Conservation (phyloP, 2,888 invertebrate species). For the Thysanoteuthis rhombus region DNA sequence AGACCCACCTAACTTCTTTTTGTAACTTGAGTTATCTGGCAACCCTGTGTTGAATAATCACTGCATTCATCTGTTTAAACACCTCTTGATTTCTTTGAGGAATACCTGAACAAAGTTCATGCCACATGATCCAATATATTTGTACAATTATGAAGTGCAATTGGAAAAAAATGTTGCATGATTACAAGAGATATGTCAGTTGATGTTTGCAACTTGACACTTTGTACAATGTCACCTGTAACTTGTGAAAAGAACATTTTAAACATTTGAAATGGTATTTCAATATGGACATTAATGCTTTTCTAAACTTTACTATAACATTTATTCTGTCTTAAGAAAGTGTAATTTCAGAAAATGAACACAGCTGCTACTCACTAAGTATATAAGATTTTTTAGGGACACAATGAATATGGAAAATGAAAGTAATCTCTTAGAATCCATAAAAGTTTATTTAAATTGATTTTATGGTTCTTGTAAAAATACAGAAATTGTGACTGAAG, state of each 20-base stretch:
- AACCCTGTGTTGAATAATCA: too few relatives aligned
- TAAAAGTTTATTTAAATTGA: background rate
- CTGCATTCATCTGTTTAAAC: background rate
- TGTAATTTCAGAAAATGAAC: background rate
- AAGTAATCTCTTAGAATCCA: background rate
- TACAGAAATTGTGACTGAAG: background rate
- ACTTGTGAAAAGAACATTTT: background rate
- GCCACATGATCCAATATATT: too few relatives aligned
- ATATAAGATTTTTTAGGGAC: background rate
- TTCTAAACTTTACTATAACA: background rate
- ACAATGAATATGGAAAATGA: background rate
- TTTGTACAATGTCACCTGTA: background rate
- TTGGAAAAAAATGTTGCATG: background rate
- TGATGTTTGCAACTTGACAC: background rate
- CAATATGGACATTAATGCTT: background rate
- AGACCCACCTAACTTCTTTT: too few relatives aligned
- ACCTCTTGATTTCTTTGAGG: too few relatives aligned
- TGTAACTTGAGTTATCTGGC: too few relatives aligned
- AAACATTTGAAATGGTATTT: background rate
- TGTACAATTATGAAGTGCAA: background rate
- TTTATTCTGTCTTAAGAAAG: background rate
- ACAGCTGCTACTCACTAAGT: background rate
- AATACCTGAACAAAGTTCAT: too few relatives aligned
- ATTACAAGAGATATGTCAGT: background rate
- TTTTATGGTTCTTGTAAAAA: background rate